phyloP scores from a whole-genome alignment of 64 coral and sea anemone species.

The Actinia equina region DNA sequence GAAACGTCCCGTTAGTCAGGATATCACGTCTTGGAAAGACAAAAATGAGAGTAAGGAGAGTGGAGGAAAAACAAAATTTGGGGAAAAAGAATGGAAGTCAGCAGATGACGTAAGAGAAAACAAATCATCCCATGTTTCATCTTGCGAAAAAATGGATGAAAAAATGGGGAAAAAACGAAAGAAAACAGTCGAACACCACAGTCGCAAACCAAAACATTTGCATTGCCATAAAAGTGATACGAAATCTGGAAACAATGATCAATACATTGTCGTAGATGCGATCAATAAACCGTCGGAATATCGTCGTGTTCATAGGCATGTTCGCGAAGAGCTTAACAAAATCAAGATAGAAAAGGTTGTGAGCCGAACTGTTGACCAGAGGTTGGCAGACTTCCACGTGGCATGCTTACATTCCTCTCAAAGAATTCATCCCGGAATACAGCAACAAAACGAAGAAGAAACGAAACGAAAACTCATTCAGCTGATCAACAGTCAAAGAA shows the following conservation, averaged over 20 bases:
- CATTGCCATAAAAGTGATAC: neutral
- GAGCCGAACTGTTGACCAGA: slow-evolving; percentile 2
- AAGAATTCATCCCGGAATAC: neutral
- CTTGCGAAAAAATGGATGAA: neutral
- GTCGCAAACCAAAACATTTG: neutral
- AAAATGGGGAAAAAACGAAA: neutral
- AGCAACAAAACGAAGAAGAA: neutral
- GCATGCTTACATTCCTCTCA: neutral
- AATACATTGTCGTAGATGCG: neutral
- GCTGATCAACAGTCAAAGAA: slow-evolving; percentile 13
- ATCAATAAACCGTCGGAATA: slow-evolving; percentile 24
- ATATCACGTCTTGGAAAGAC: slow-evolving; percentile 2
- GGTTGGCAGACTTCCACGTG: slow-evolving; percentile 1
- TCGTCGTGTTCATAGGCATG: slow-evolving; percentile 14
- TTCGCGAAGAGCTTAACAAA: neutral
- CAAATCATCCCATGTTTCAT: neutral
- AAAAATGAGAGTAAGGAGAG: neutral
- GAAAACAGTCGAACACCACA: neutral
- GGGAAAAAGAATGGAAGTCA: slow-evolving; percentile 19
- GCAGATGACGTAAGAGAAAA: slow-evolving; percentile 4
- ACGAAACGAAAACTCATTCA: neutral
- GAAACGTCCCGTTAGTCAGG: slow-evolving; percentile 6
- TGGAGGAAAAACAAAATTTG: neutral
- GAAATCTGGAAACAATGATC: neutral
- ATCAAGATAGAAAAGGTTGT: neutral